A percentile compares a stretch with the other conserved stretches of the same genome.
These are phyloP conservation scores for Heliconius ismenius DNA, from an alignment of 2,888 invertebrate species.

Conservation along the genomic window DNA sequence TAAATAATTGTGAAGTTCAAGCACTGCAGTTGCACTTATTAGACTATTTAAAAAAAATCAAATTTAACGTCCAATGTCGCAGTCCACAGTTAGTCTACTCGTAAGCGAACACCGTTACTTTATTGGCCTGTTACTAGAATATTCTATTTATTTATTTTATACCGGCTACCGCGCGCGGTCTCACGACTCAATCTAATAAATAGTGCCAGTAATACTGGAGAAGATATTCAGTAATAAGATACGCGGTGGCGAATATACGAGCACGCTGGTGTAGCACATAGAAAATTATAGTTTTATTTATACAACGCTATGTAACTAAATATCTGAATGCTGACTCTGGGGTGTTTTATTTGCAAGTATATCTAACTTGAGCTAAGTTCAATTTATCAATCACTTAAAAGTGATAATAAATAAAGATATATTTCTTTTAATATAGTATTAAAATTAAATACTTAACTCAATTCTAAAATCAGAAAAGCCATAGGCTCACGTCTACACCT, in stretches of 20 bases:
- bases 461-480: slow-evolving; percentile 51
- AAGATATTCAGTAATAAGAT: slow-evolving; percentile 74
- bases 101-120: slow-evolving; percentile 53
- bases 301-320: slow-evolving; percentile 40
- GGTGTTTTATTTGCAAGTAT: slow-evolving; percentile 34
- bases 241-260: slow-evolving; percentile 66
- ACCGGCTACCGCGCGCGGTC: slow-evolving; percentile 67
- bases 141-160: slow-evolving; percentile 72
- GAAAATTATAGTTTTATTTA: slow-evolving; percentile 51
- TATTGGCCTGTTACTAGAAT: slow-evolving; percentile 55
- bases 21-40: neutral
- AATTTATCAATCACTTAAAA: slow-evolving; percentile 9
- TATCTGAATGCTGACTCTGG: slow-evolving; percentile 36
- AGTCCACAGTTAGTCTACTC: slow-evolving; percentile 26
- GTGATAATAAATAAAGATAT: neutral
- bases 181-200: slow-evolving; percentile 81
- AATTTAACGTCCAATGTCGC: slow-evolving; percentile 12
- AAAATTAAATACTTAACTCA: neutral
- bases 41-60: neutral
- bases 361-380: neutral
- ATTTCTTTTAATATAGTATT: neutral
- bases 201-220: slow-evolving; percentile 69
- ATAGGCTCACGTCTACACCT: slow-evolving; percentile 68
- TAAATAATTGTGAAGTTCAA: no score
- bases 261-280: slow-evolving; percentile 50